phyloP scores from a whole-genome alignment of 2,797 vertebrate species.

The Chelmon rostratus region DNA sequence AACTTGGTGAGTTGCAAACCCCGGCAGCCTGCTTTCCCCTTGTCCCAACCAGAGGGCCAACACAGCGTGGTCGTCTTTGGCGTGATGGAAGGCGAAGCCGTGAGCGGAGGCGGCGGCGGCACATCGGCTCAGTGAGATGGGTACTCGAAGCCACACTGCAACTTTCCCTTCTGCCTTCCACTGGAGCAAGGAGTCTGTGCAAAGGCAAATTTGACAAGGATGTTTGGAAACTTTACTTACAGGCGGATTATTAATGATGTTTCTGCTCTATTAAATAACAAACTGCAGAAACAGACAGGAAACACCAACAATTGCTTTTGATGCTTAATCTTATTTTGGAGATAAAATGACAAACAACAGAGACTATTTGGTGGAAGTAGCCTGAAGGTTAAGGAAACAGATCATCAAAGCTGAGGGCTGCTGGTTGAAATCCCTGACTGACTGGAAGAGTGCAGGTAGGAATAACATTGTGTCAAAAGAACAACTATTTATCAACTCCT shows the following conservation, averaged over 20 bases:
- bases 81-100: conserved; percentile 94
- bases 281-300: conserved; percentile 13
- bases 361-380: not conserved
- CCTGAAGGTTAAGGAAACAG: not conserved
- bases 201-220: not conserved
- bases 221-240: not conserved
- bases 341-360: conserved; percentile 19
- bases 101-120: conserved; percentile 85
- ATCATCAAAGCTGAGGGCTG: not conserved
- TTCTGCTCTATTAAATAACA: not conserved
- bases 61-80: conserved; percentile 81
- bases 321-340: not conserved
- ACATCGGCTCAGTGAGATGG: conserved; percentile 88
- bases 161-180: conserved; percentile 89
- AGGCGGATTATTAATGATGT: not conserved
- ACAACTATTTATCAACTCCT: not conserved
- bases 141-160: conserved; percentile 91
- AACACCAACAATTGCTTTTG: not conserved
- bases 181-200: conserved; percentile 82
- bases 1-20: conserved; percentile 93
- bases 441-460: not conserved
- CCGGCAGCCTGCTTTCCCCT: conserved; percentile 89
- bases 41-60: conserved; percentile 90
- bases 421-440: not conserved
- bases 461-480: not conserved